phyloP scores from a whole-genome alignment of 2,113 vertebrate genomes.

The Cervus canadensis region DNA sequence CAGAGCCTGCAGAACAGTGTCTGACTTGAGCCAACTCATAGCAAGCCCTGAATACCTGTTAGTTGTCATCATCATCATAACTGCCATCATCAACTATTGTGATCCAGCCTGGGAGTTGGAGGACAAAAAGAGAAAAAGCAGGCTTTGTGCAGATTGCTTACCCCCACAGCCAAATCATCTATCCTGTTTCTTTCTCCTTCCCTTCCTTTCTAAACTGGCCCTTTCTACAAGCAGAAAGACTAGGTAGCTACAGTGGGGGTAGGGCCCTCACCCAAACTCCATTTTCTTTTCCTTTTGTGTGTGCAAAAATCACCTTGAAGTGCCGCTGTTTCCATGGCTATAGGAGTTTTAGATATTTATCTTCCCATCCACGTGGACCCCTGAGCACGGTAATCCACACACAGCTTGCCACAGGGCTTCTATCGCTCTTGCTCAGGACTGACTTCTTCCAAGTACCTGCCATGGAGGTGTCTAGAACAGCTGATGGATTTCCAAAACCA shows the following conservation, averaged over 20 bases:
- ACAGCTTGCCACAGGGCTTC: background rate
- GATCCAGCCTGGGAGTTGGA: background rate
- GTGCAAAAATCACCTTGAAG: slow-evolving; percentile 21
- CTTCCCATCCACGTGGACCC: background rate
- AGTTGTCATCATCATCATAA: background rate
- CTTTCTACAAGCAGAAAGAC: background rate
- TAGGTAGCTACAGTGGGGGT: background rate
- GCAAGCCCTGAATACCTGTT: background rate
- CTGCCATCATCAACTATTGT: background rate
- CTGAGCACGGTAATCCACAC: background rate
- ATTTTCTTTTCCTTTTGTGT: background rate
- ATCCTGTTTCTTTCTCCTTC: background rate
- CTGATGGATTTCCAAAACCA: slow-evolving; percentile 38
- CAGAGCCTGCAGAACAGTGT: fast-evolving
- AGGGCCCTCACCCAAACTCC: background rate
- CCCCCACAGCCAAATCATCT: background rate
- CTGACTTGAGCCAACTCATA: fast-evolving
- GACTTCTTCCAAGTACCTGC: background rate
- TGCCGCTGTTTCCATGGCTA: background rate
- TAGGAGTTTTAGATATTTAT: slow-evolving; percentile 10
- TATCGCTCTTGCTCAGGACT: background rate
- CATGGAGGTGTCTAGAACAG: background rate
- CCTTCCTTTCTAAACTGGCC: background rate
- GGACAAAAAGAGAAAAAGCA: background rate
- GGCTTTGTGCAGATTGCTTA: background rate